Conservation (phyloP, 2,113 vertebrate species). For the Pteronura brasiliensis region DNA sequence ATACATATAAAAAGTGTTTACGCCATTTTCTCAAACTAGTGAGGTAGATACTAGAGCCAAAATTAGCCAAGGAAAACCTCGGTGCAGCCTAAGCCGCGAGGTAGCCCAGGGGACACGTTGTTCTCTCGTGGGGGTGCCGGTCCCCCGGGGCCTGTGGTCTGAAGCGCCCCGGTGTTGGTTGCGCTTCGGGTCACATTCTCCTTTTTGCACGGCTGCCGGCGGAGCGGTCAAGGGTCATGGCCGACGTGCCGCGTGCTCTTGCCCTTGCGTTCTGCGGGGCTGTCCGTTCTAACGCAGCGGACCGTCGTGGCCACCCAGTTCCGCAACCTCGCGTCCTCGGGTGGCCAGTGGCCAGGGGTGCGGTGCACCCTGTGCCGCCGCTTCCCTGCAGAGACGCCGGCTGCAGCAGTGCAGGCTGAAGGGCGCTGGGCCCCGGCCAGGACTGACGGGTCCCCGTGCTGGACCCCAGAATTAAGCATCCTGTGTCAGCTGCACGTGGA, state of each 20-base stretch:
- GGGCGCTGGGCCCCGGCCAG: not conserved
- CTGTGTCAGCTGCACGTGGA: not conserved
- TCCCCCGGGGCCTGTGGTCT: not conserved
- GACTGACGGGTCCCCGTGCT: not conserved
- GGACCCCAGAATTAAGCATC: too few species aligned
- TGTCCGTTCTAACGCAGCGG: too few species aligned
- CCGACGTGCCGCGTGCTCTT: not conserved
- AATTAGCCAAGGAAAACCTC: not conserved
- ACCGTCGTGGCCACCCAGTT: not conserved
- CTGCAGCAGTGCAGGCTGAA: too few species aligned
- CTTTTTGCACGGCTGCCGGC: not conserved
- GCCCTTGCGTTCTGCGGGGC: fast-evolving
- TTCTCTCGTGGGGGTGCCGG: too few species aligned
- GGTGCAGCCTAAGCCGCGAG: not conserved
- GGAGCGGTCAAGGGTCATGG: fast-evolving
- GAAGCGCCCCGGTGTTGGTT: too few species aligned
- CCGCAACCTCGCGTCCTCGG: not conserved
- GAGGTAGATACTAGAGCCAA: not conserved
- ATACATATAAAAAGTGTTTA: not conserved
- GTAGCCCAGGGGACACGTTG: not conserved
- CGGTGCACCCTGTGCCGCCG: too few species aligned
- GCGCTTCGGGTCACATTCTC: not conserved
- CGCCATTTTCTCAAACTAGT: not conserved
- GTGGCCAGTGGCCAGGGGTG: not conserved
- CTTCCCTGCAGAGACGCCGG: not conserved